phyloP scores from a whole-genome alignment of 2,888 invertebrate genomes.

The Phortica okadai region DNA sequence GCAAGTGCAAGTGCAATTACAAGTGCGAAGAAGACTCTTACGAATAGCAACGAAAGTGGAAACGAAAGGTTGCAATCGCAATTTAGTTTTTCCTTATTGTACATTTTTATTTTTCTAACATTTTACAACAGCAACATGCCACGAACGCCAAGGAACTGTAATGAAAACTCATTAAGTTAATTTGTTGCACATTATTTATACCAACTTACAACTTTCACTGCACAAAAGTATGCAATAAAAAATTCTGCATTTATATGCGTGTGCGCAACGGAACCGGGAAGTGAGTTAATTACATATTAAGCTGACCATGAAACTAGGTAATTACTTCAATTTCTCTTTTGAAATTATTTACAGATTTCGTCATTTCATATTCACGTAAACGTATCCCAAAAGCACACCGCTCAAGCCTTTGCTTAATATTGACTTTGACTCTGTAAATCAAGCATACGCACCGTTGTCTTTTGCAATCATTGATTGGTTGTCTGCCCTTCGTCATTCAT shows the following conservation, averaged over 20 bases:
- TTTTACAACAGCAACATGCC: background rate
- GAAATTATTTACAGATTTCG: no score
- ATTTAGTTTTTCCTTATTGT: background rate
- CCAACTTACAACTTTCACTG: background rate
- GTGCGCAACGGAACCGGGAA: background rate
- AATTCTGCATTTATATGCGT: background rate
- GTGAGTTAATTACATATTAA: background rate
- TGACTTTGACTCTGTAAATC: background rate
- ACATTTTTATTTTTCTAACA: background rate
- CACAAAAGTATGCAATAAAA: background rate
- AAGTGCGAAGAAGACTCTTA: background rate
- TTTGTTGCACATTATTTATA: constrained; percentile 23
- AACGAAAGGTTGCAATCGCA: background rate
- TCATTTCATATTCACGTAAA: no score
- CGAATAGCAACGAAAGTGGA: background rate
- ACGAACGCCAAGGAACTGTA: background rate
- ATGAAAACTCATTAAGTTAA: constrained; percentile 22
- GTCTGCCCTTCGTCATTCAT: background rate
- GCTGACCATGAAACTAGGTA: background rate
- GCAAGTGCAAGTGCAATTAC: background rate
- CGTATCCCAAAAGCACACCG: no score
- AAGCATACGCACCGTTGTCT: background rate
- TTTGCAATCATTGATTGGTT: background rate
- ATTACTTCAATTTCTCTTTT: background rate
- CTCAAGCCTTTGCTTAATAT: no score